phyloP scores from a whole-genome alignment of 1,140 invertebrate genomes.

The Ostrea denselamellosa region DNA sequence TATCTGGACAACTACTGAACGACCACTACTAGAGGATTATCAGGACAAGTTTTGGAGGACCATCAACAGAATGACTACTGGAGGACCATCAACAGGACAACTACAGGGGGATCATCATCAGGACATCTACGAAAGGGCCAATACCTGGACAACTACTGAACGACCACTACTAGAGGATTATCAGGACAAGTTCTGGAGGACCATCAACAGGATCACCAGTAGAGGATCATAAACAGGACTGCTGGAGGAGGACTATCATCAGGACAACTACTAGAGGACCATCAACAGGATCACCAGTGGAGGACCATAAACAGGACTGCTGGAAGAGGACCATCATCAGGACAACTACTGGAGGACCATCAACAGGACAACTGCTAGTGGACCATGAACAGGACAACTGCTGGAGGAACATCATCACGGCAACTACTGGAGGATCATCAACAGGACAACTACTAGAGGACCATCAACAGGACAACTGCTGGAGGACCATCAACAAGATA shows the following conservation, averaged over 20 bases:
- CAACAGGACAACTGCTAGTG: background rate
- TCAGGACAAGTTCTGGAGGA: background rate
- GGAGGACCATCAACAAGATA: background rate
- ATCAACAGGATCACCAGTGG: background rate
- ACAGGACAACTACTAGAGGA: background rate
- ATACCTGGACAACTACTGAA: background rate
- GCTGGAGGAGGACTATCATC: background rate
- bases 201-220: background rate
- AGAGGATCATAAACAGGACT: background rate
- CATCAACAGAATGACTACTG: background rate
- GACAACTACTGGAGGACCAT: background rate
- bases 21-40: background rate
- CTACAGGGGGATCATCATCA: background rate
- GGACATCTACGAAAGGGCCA: background rate
- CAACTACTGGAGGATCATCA: background rate
- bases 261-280: background rate
- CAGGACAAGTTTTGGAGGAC: no score
- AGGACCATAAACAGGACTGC: background rate
- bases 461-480: background rate
- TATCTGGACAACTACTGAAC: background rate
- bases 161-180: background rate
- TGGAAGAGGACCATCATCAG: background rate
- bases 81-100: background rate
- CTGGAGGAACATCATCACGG: background rate
- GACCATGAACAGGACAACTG: background rate